phyloP scores from a whole-genome alignment of 2,113 vertebrate species.

The Carollia perspicillata region DNA sequence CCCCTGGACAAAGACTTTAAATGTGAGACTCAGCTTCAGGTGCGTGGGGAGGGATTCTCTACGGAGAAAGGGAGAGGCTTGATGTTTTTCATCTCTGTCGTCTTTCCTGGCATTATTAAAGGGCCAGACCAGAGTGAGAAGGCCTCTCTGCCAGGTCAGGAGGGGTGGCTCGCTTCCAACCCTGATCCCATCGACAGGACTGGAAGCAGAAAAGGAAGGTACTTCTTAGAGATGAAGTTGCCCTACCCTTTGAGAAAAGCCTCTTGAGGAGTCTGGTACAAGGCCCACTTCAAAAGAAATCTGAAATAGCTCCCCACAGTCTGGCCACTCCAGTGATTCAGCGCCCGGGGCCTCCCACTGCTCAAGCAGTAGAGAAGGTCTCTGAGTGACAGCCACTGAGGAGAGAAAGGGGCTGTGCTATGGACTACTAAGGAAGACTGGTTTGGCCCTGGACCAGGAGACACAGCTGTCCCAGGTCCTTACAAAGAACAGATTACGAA shows the following conservation, averaged over 20 bases:
- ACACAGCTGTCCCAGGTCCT: background rate
- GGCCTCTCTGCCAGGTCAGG: background rate
- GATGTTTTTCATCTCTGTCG: background rate
- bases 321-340: background rate
- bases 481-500: background rate
- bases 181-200: background rate
- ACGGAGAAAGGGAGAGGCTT: background rate
- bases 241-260: background rate
- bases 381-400: background rate
- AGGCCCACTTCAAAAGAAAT: background rate
- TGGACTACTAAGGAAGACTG: background rate
- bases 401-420: background rate
- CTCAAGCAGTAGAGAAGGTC: background rate
- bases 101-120: background rate
- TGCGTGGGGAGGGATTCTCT: background rate
- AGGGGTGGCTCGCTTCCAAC: background rate
- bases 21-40: background rate
- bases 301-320: background rate
- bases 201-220: background rate
- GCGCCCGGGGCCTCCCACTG: rapidly evolving
- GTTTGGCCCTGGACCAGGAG: background rate
- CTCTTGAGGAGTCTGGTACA: rapidly evolving
- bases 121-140: rapidly evolving
- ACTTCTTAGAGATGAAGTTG: background rate
- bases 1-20: background rate